These are phyloP conservation scores for Phycodurus eques DNA, from an alignment of 2,113 vertebrate genomes.

Conservation along the genomic window DNA sequence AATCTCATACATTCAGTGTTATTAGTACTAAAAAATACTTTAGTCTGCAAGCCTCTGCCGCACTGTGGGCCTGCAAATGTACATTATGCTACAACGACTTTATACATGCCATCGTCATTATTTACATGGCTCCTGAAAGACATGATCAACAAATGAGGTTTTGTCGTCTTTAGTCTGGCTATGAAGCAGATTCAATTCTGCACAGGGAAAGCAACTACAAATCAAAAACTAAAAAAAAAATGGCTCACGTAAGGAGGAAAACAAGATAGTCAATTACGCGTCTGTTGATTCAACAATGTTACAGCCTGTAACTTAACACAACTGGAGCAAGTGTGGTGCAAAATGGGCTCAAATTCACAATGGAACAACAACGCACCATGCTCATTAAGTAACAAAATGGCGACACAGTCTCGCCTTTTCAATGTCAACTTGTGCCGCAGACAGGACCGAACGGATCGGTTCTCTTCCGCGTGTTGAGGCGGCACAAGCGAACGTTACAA, in stretches of 20 bases:
- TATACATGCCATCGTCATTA: slow-evolving; percentile 79
- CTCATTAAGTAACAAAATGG: background rate
- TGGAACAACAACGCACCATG: slow-evolving; percentile 15
- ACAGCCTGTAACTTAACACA: slow-evolving; percentile 46
- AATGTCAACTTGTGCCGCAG: slow-evolving; percentile 31
- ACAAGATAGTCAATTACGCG: slow-evolving; percentile 61
- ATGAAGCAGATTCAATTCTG: slow-evolving; percentile 65
- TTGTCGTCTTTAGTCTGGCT: slow-evolving; percentile 66
- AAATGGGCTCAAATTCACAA: slow-evolving; percentile 46
- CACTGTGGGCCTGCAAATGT: slow-evolving; percentile 82
- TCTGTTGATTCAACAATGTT: slow-evolving; percentile 52
- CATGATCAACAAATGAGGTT: slow-evolving; percentile 59
- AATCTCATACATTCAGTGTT: slow-evolving; percentile 92
- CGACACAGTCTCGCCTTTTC: background rate
- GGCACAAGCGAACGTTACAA: slow-evolving; percentile 13
- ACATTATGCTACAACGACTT: slow-evolving; percentile 96
- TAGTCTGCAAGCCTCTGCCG: slow-evolving; percentile 76
- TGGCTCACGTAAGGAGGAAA: slow-evolving; percentile 46
- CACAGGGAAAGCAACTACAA: slow-evolving; percentile 46
- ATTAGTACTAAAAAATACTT: slow-evolving; percentile 93
- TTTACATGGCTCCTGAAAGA: slow-evolving; percentile 89
- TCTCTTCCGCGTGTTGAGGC: slow-evolving; percentile 66
- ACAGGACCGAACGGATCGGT: slow-evolving; percentile 40
- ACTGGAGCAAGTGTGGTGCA: slow-evolving; percentile 67
- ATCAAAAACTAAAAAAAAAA: slow-evolving; percentile 8